phyloP scores from a whole-genome alignment of 2,113 vertebrate species.

The Plestiodon gilberti region DNA sequence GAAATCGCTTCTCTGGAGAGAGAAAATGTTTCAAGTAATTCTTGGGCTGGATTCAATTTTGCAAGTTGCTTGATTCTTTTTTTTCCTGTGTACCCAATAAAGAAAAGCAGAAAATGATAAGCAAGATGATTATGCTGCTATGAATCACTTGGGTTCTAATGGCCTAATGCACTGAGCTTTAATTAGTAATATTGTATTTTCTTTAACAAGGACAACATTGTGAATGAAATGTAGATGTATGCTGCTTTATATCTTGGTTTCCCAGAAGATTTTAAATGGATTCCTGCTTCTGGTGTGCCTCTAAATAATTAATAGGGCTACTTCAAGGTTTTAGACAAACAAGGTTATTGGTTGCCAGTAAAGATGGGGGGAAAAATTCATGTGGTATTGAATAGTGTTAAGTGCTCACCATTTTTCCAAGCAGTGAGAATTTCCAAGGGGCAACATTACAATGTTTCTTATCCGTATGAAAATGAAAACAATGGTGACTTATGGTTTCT shows the following conservation, averaged over 20 bases:
- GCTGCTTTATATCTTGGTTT: slow-evolving; percentile 57
- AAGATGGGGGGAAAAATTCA: slow-evolving; percentile 42
- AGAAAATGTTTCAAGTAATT: slow-evolving; percentile 64
- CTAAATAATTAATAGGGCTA: slow-evolving; percentile 69
- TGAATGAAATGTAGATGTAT: slow-evolving; percentile 62
- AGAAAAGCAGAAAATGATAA: slow-evolving; percentile 59
- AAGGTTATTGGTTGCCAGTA: slow-evolving; percentile 59
- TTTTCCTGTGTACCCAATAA: slow-evolving; percentile 39
- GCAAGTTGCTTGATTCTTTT: slow-evolving; percentile 53
- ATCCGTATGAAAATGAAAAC: background rate
- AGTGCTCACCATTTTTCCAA: background rate
- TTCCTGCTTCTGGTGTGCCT: slow-evolving; percentile 55
- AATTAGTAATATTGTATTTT: slow-evolving; percentile 70
- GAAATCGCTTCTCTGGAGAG: slow-evolving; percentile 54
- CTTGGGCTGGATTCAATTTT: slow-evolving; percentile 67
- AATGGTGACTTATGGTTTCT: background rate
- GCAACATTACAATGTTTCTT: background rate
- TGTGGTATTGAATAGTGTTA: slow-evolving; percentile 42
- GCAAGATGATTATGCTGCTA: slow-evolving; percentile 46
- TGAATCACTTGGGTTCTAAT: slow-evolving; percentile 65
- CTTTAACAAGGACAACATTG: slow-evolving; percentile 47
- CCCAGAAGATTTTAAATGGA: slow-evolving; percentile 72
- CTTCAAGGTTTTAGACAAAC: slow-evolving; percentile 62
- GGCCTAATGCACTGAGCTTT: slow-evolving; percentile 68
- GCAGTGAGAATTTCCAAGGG: background rate